Evolutionary conservation across 2,888 invertebrate genomes (phyloP).

Genomic region (Eupelmus urozonus): DNA sequence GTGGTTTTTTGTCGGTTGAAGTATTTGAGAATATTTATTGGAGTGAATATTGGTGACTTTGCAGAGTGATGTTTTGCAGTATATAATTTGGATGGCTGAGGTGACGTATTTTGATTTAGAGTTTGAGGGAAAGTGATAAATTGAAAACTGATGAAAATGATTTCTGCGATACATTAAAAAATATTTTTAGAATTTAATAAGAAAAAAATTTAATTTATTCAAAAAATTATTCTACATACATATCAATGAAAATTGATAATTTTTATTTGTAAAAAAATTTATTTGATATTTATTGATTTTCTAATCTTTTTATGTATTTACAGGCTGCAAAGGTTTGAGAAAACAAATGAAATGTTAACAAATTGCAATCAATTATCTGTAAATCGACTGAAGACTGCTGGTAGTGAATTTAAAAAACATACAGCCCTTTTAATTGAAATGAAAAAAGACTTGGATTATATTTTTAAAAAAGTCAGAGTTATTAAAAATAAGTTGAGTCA

Average conservation of each 20-base stretch:
- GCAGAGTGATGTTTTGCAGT: too few species aligned
- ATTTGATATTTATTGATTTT: neutral
- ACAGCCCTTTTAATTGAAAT: constrained; percentile 91
- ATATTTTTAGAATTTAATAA: neutral
- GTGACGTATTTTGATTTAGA: too few species aligned
- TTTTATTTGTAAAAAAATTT: neutral
- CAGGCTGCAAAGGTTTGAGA: constrained; percentile 86
- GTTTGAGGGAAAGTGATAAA: too few species aligned
- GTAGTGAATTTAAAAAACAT: constrained; percentile 93
- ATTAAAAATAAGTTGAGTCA: constrained; percentile 89
- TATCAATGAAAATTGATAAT: too few species aligned
- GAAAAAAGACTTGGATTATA: constrained; percentile 95
- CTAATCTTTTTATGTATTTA: neutral
- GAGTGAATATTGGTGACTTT: too few species aligned
- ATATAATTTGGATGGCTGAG: too few species aligned
- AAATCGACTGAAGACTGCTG: constrained; percentile 90
- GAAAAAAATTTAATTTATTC: too few species aligned
- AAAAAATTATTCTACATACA: neutral
- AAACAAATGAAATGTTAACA: constrained; percentile 98
- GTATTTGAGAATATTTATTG: too few species aligned
- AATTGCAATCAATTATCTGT: constrained; percentile 97
- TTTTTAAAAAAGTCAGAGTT: constrained; percentile 93
- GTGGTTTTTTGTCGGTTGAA: too few species aligned
- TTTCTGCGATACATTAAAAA: neutral
- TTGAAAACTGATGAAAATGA: too few species aligned